Evolutionary conservation across 2,888 invertebrate genomes (phyloP).

Genomic region (Spatulosminthurus flaviceps): DNA sequence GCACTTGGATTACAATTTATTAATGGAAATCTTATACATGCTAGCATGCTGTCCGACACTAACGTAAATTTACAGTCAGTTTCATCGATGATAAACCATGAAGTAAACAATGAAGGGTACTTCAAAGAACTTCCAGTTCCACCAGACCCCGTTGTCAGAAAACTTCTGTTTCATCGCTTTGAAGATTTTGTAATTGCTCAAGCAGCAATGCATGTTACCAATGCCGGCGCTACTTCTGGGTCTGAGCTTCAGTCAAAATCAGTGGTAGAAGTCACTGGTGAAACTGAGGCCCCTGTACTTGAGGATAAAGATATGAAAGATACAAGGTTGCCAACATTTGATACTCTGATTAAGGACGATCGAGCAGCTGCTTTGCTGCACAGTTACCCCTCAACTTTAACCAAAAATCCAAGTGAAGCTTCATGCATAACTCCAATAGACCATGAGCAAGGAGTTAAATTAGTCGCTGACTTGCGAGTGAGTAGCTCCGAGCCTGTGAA

Average conservation of each 20-base stretch:
- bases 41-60: background rate
- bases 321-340: too few species aligned
- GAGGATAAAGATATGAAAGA: too few species aligned
- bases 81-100: background rate
- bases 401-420: too few species aligned
- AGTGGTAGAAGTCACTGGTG: background rate
- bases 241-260: background rate
- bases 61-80: background rate
- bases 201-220: background rate
- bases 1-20: slow-evolving; percentile 33
- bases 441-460: too few species aligned
- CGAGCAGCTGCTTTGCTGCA: too few species aligned
- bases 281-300: too few species aligned
- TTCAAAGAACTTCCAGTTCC: background rate
- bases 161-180: background rate
- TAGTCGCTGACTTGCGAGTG: too few species aligned
- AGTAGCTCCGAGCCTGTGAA: too few species aligned
- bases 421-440: too few species aligned
- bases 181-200: slow-evolving; percentile 4
- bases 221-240: background rate
- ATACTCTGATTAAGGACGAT: too few species aligned
- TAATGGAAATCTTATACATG: slow-evolving; percentile 23
- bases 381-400: too few species aligned
- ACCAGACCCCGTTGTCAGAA: background rate
- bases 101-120: background rate